Conservation (phyloP, 2,113 vertebrate genomes). For the Ursus arctos region DNA sequence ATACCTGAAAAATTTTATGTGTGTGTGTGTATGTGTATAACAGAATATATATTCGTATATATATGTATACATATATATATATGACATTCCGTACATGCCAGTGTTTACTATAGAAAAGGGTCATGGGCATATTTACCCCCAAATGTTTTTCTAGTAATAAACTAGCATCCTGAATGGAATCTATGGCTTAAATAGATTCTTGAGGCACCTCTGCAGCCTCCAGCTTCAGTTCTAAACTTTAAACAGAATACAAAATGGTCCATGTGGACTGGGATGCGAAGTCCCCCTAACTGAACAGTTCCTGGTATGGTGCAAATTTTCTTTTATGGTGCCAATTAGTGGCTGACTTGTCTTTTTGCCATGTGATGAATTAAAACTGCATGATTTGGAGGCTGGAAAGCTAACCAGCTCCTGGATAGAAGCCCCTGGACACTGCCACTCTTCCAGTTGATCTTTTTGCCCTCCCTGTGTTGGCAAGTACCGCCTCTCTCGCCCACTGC, state of each 20-base stretch:
- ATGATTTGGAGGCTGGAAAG: conserved; percentile 86
- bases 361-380: conserved; percentile 89
- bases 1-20: not conserved
- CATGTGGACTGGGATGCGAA: not conserved
- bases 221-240: conserved; percentile 59
- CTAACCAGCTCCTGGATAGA: conserved; percentile 83
- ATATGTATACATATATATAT: not conserved
- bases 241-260: conserved; percentile 73
- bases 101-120: not conserved
- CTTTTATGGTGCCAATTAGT: conserved; percentile 87
- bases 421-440: conserved; percentile 87
- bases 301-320: conserved; percentile 69
- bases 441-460: conserved; percentile 89
- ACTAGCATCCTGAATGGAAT: not conserved
- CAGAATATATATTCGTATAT: not conserved
- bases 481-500: conserved; percentile 82
- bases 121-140: not conserved
- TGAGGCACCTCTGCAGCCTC: not conserved
- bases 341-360: conserved; percentile 87
- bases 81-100: not conserved
- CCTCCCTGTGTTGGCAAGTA: conserved; percentile 86
- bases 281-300: not conserved
- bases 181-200: not conserved
- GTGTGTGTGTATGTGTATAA: not conserved
- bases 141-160: conserved; percentile 42